Base-by-base conservation (phyloP, 2,888 invertebrate genomes). In the Temnothorax rugatulus region DNA sequence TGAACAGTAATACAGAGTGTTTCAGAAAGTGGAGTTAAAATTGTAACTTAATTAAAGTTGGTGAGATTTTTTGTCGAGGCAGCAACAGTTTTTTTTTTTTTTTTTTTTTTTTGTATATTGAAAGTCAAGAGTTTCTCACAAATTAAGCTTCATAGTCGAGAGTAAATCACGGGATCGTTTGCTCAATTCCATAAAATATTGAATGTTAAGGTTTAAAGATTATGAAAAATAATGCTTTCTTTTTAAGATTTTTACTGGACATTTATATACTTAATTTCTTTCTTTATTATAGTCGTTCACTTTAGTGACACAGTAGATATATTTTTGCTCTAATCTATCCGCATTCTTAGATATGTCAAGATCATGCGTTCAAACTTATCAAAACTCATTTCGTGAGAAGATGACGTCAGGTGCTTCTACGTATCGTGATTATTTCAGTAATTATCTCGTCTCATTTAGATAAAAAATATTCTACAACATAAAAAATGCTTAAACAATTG, bases 351-450 rank as follows among this genome's bases (percentile, higher is more conserved):
- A 18, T 38, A 25, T 38, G 5, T 21, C 34, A 1, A 38, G 13
- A 63, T 61, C 2, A 50, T 50, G n/a, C 21, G 50, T 18, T 64
- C 13, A 15, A 15, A 21, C 15, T 47, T n/a, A 41, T 61, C 15
- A 25, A 25, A 64, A 38, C 25, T n/a, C 8, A 34, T 44, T 38
- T 52, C 41, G 18, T 21, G 74, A 47, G 13, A 47, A 61, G 29
- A 57, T 74, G 74, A 63, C 50, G 38, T 75, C 64, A 47, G 52
- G 38, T 13, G 8, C 38, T 71, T 71, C 11, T 54, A 25, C 5
- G 64, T 25, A 29, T n/a, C 29, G 34, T 5, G 34, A 38, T 8
- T 3, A 54, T 18, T 57, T 57, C 25, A 57, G 2, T 29, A 44
- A 61, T 59, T 59, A 18, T 44, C 13, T 74, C 4, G 29, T 29